Evolutionary conservation across 2,113 vertebrate genomes (phyloP).

Genomic region (Varanus salvator): DNA sequence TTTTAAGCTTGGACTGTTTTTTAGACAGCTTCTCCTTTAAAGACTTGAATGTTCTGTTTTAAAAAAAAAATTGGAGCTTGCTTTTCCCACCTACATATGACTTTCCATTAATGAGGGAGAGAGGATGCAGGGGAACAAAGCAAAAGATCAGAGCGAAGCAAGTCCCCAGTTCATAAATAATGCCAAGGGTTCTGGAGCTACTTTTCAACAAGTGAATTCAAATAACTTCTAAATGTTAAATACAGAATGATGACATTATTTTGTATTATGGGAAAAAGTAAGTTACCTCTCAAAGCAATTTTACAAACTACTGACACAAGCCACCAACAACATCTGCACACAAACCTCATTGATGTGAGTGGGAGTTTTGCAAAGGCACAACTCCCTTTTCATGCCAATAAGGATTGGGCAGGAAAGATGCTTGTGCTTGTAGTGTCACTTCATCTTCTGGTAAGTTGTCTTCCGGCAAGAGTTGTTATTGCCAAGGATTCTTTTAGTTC

Average conservation of each 20-base stretch:
- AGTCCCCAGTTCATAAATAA: constrained; percentile 29
- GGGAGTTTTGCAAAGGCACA: not conserved
- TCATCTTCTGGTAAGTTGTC: constrained; percentile 79
- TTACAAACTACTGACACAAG: constrained; percentile 50
- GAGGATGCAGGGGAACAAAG: constrained; percentile 46
- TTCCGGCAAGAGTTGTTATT: constrained; percentile 84
- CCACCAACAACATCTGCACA: not conserved
- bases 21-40: constrained; percentile 89
- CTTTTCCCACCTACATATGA: constrained; percentile 85
- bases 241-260: constrained; percentile 65
- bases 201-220: constrained; percentile 63
- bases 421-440: constrained; percentile 36
- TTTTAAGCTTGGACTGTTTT: constrained; percentile 89
- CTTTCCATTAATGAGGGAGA: constrained; percentile 58
- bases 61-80: constrained; percentile 83
- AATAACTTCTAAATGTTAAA: constrained; percentile 39
- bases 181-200: constrained; percentile 56
- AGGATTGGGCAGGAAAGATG: not conserved
- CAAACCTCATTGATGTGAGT: not conserved
- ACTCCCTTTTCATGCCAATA: not conserved
- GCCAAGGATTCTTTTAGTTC: constrained; percentile 80
- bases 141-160: constrained; percentile 33
- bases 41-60: constrained; percentile 97
- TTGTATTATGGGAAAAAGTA: constrained; percentile 71
- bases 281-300: constrained; percentile 75